Evolutionary conservation across 2,888 invertebrate species (phyloP).

Genomic region (Capitulum mitella): DNA sequence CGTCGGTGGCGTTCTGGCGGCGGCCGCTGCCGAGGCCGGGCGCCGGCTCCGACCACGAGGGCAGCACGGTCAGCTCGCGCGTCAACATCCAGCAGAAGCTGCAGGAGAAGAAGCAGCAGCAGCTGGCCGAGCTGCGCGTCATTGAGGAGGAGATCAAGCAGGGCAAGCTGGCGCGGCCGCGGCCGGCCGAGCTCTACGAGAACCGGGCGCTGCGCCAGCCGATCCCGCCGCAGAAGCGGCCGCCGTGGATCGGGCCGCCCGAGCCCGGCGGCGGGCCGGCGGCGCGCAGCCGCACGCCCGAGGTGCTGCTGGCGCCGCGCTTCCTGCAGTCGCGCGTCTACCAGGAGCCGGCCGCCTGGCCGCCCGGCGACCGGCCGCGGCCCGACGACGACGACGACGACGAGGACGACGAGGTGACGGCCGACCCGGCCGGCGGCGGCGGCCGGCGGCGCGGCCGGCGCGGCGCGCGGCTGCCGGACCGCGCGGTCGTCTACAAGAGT

Average conservation of each 20-base stretch:
- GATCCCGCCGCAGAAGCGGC: slow-evolving; percentile 62
- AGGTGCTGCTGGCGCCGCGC: slow-evolving; percentile 68
- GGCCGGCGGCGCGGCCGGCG: slow-evolving; percentile 37
- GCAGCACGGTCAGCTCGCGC: slow-evolving; percentile 49
- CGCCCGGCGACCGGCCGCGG: slow-evolving; percentile 40
- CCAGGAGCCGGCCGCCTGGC: slow-evolving; percentile 49
- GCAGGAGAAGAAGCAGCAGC: slow-evolving; percentile 80
- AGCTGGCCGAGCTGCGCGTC: slow-evolving; percentile 69
- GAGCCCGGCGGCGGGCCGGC: slow-evolving; percentile 39
- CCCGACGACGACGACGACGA: slow-evolving; percentile 37
- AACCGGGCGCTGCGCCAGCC: slow-evolving; percentile 53
- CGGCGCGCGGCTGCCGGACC: slow-evolving; percentile 33
- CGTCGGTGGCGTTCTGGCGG: slow-evolving; percentile 59
- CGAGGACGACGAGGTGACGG: slow-evolving; percentile 37
- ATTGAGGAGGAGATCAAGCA: slow-evolving; percentile 82
- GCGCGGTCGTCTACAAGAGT: slow-evolving; percentile 44
- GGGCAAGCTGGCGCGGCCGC: slow-evolving; percentile 54
- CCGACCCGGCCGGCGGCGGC: slow-evolving; percentile 34
- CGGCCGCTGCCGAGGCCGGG: slow-evolving; percentile 58
- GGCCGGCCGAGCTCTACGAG: slow-evolving; percentile 40
- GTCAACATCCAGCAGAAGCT: slow-evolving; percentile 80
- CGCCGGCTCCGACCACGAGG: slow-evolving; percentile 66
- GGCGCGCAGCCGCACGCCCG: slow-evolving; percentile 62
- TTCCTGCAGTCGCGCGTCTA: slow-evolving; percentile 53
- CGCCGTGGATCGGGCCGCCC: slow-evolving; percentile 52